Conservation (phyloP, 2,888 invertebrate genomes). For the Cynaeus angustus region DNA sequence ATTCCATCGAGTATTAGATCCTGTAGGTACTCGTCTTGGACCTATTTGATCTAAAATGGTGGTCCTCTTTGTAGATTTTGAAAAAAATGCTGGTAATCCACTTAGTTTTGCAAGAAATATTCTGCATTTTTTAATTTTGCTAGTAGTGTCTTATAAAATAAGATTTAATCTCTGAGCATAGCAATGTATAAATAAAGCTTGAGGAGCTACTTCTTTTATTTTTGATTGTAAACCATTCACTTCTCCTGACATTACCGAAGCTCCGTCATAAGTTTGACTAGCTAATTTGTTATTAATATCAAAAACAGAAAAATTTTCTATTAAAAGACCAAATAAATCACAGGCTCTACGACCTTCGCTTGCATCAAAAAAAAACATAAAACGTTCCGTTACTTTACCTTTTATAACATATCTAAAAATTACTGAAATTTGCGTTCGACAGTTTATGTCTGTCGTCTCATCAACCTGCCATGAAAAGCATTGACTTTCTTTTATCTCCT, state of each 20-base stretch:
- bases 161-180: conserved; percentile 52
- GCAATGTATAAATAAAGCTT: conserved; percentile 55
- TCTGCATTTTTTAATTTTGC: conserved; percentile 15
- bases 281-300: conserved; percentile 50
- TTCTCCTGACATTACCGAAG: conserved; percentile 53
- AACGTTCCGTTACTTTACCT: conserved; percentile 11
- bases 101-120: conserved; percentile 22
- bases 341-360: conserved; percentile 18
- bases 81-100: conserved; percentile 12
- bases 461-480: conserved; percentile 14
- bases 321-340: conserved; percentile 30
- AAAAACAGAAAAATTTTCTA: conserved; percentile 18
- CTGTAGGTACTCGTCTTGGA: conserved; percentile 1
- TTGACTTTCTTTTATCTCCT: background rate
- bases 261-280: conserved; percentile 57
- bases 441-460: conserved; percentile 1
- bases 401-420: conserved; percentile 3
- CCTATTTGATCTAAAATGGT: conserved; percentile 4
- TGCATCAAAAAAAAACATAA: conserved; percentile 33
- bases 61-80: conserved; percentile 30
- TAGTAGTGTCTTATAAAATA: conserved; percentile 35
- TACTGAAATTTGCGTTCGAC: conserved; percentile 1
- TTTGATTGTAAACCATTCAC: conserved; percentile 56
- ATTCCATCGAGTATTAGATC: conserved; percentile 15
- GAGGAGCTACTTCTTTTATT: conserved; percentile 43